A percentile compares a stretch with the other conserved stretches of the same genome.
phyloP scores from a whole-genome alignment of 2,113 vertebrate genomes.

The Copsychus sechellarum region DNA sequence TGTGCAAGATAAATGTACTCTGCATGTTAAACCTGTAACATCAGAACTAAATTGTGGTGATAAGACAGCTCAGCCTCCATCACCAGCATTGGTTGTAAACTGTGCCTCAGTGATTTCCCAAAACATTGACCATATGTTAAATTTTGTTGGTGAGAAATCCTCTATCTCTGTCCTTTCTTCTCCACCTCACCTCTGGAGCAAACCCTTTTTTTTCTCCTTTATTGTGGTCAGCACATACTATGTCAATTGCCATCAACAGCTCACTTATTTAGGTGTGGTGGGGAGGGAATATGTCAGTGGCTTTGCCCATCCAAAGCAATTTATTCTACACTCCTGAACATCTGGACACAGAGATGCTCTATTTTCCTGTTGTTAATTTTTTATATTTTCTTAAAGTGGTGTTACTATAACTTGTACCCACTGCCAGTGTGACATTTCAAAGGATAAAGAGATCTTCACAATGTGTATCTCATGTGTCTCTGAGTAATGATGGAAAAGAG shows the following conservation, averaged over 20 bases:
- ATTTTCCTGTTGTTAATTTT: background rate
- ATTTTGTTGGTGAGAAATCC: background rate
- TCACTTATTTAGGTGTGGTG: background rate
- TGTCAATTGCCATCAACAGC: background rate
- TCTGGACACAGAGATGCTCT: background rate
- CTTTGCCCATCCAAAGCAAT: background rate
- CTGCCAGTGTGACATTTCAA: background rate
- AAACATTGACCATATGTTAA: background rate
- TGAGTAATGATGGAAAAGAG: background rate
- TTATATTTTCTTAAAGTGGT: background rate
- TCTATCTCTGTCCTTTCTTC: background rate
- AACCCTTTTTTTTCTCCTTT: background rate
- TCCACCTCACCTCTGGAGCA: background rate
- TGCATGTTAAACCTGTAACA: background rate
- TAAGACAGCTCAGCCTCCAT: background rate
- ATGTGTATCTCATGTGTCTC: accelerated
- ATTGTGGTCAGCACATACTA: background rate
- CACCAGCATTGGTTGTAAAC: background rate
- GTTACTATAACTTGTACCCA: background rate
- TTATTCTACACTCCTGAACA: background rate
- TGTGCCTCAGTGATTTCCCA: background rate
- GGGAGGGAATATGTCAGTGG: background rate
- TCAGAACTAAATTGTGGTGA: background rate
- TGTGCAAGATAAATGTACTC: background rate
- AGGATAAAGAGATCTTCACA: background rate